Evolutionary conservation across 2,888 invertebrate genomes (phyloP), one percentile per base, ranked within the genome.

Genomic region (Crocallis elinguaria): DNA sequence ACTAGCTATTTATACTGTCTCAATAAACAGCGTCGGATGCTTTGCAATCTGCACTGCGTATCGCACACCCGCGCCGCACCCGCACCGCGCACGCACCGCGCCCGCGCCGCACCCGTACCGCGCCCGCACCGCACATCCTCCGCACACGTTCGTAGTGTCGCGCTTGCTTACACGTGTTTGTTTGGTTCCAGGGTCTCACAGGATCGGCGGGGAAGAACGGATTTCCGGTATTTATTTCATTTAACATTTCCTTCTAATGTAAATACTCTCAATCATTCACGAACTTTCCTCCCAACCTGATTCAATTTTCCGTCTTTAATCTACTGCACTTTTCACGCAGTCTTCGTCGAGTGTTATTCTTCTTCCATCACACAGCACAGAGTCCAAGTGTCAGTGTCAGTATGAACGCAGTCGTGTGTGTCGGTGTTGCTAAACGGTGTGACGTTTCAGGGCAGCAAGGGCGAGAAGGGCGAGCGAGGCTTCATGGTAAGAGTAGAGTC

Each of bases 121-220:
- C 14, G 17, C 32, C 8, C 8, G 12, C 48, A n/a, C 5, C 23
- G 7, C 43, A 2, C 21, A 6, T 14, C 8, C 7, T n/a, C 23
- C 42, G 23, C 50, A 14, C n/a, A n/a, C n/a, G n/a, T n/a, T n/a
- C n/a, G n/a, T n/a, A n/a, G n/a, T n/a, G 30, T 23, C 43, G 11
- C 46, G 17, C 54, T 43, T 41, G 55, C 50, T 52, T 30, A 42
- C 46, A 48, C 1, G 81, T 63, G 62, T 74, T 69, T 51, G 69
- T 82, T 79, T 65, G 55, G 71, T 92, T 82, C 70, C 94, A 96
- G 96, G 96, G 96, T 82, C 90, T 94, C 77, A 93, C 94, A 84
- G 96, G 96, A 83, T 93, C 95, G 78, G 94, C 95, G 73, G 96
- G 96, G 86, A 96, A 96, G 92, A 96, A 96, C 87, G 97, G 96